Evolutionary conservation across 2,888 invertebrate species (phyloP), one percentile per base, ranked within the genome.

Genomic region (Plagodis dolabraria): DNA sequence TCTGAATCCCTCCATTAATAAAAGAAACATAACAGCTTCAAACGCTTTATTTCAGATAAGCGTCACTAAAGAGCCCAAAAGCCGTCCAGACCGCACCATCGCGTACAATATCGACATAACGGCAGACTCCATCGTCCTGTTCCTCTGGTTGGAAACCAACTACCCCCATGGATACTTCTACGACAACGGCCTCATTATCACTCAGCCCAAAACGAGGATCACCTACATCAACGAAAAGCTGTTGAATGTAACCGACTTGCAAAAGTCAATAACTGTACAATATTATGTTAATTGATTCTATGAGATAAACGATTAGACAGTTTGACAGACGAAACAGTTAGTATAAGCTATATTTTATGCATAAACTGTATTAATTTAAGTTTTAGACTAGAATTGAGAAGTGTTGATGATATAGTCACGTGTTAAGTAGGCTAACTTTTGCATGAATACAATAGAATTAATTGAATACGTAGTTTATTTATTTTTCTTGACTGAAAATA

Each of bases 131-230:
- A 87, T 95, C 40, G 94, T 95, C 0, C 85, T 95, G 7, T 97
- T 96, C 80, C 94, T 96, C 0, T 96, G 96, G 95, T 80, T 96
- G 33, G 95, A 96, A 65, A 80, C 94, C 0, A 83, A 80, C 4
- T 77, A 82, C 5, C 77, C 89, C 44, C 79, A 75, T 9, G 97
- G 97, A 0, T 87, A 85, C 59, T 97, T 97, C 81, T 95, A 95
- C 0, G 95, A 96, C 69, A 97, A 98, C 83, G 97, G 97, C 0
- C 95, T 97, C 36, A 89, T 94, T 8, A 74, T 94, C 47, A 87
- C 91, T 0, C 75, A 83, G 11, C 71, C 82, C 0, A 64, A 71
- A 9, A 64, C 75, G 0, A 65, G 64, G 43, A 68, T 82, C 0
- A 71, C 61, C 22, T 91, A 80, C 53, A 53, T 71, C 5, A 80